Evolutionary conservation across 2,113 vertebrate species (phyloP).

Genomic region (Alethe castanea): DNA sequence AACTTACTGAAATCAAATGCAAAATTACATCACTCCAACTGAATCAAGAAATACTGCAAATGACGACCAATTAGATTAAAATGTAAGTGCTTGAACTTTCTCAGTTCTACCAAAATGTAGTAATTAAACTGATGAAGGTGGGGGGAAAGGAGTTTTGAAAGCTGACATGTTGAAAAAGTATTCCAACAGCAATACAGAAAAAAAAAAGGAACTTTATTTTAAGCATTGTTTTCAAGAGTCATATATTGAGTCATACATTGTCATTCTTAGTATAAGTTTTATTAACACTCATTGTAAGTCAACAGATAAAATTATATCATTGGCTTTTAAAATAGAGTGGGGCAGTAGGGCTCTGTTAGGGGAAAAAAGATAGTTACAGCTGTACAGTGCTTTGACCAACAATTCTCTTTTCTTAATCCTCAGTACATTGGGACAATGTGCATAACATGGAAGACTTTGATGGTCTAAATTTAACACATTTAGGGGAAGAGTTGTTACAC

Average conservation of each 20-base stretch:
- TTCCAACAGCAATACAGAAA: not conserved
- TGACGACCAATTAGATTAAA: not conserved
- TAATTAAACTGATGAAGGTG: not conserved
- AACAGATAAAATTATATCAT: not conserved
- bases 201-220: not conserved
- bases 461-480: not conserved
- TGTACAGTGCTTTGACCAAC: not conserved
- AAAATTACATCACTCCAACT: not conserved
- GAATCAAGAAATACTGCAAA: not conserved
- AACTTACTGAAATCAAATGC: not conserved
- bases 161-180: not conserved
- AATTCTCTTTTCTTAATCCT: not conserved
- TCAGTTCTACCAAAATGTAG: not conserved
- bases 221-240: not conserved
- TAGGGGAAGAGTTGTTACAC: not conserved
- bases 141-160: not conserved
- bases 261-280: not conserved
- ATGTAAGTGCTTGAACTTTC: not conserved
- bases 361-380: not conserved
- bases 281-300: not conserved
- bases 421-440: accelerated
- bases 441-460: not conserved
- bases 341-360: not conserved
- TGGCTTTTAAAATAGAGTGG: not conserved
- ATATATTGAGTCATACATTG: not conserved